Evolutionary conservation across 1,140 invertebrate species (phyloP), one percentile per base, ranked within the genome.

Genomic region (Drosophila bocki): DNA sequence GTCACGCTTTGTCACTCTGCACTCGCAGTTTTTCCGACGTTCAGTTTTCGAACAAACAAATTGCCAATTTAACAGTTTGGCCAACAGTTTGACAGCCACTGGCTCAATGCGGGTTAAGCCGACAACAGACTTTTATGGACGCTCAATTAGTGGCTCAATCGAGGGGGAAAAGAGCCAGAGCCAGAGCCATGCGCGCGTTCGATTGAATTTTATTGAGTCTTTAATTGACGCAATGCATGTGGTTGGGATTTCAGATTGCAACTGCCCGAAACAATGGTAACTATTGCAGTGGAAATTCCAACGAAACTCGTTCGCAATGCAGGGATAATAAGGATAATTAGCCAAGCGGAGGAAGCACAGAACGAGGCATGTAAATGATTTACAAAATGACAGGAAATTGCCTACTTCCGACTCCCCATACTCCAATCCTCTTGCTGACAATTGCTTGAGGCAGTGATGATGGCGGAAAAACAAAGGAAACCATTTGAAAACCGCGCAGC

Each of bases 141-240:
- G 70, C 60, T 79, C 80, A 83, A 83, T 83, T 83, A 83, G 80
- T 70, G 64, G 64, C 53, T 59, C 69, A 79, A 64, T 78, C 53
- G 74, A 35, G 47, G 29, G 22, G 47, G 44, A 58, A 54, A 33
- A 48, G 47, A 29, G 15, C 15, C 47, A 33, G 4, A 26, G 7
- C 11, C 19, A 32, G 8, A n/a, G 26, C 15, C 33, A 48, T 26
- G 50, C 9, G 33, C 64, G 60, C 56, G 37, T 79, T 76, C 84
- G 79, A 84, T 87, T 88, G 84, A 80, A 90, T 84, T 88, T 88
- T 84, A 88, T 88, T 78, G 85, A 75, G 85, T 84, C 84, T 90
- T 88, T 88, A 88, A 87, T 87, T 86, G 83, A 61, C 54, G 71
- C 59, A 67, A 78, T 83, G 69, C 54, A 65, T 58, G 65, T 70